These are phyloP conservation scores for Asarcornis scutulata DNA, from an alignment of 2,113 vertebrate genomes.

Conservation along the genomic window DNA sequence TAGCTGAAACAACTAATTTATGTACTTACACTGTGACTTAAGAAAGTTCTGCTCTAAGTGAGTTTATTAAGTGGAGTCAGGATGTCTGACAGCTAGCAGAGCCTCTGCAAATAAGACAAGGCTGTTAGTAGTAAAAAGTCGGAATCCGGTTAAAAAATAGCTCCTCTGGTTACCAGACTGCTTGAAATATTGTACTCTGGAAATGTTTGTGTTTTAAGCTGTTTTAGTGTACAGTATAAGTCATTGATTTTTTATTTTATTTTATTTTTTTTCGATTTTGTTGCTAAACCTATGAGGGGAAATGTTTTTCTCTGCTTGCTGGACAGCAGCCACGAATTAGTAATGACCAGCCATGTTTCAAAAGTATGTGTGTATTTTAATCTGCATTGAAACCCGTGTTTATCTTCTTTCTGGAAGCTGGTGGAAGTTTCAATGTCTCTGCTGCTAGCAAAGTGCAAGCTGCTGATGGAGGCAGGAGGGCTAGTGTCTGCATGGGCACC, in stretches of 20 bases:
- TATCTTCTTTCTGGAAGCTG: slow-evolving; percentile 11
- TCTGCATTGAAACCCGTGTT: background rate
- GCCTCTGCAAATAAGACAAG: slow-evolving; percentile 72
- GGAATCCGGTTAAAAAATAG: slow-evolving; percentile 70
- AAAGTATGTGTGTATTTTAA: background rate
- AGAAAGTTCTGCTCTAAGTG: slow-evolving; percentile 69
- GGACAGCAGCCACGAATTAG: slow-evolving; percentile 41
- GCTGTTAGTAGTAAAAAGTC: slow-evolving; percentile 71
- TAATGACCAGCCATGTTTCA: slow-evolving; percentile 20
- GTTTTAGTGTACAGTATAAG: slow-evolving; percentile 45
- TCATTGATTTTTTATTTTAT: slow-evolving; percentile 26
- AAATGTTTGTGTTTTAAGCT: slow-evolving; percentile 69
- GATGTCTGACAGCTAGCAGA: slow-evolving; percentile 76
- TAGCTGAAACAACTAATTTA: slow-evolving; percentile 74
- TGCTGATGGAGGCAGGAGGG: background rate
- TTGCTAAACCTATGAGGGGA: slow-evolving; percentile 31
- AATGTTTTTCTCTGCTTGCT: slow-evolving; percentile 23
- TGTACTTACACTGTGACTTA: slow-evolving; percentile 72
- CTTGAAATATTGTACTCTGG: slow-evolving; percentile 71
- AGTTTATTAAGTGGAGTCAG: slow-evolving; percentile 82
- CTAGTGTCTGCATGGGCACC: background rate
- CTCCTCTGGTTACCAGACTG: slow-evolving; percentile 53
- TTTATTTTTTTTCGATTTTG: slow-evolving; percentile 29
- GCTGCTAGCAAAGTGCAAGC: background rate
- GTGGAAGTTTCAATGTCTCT: background rate